Base-by-base conservation (phyloP, 1,140 invertebrate species). In the Nomia melanderi region DNA sequence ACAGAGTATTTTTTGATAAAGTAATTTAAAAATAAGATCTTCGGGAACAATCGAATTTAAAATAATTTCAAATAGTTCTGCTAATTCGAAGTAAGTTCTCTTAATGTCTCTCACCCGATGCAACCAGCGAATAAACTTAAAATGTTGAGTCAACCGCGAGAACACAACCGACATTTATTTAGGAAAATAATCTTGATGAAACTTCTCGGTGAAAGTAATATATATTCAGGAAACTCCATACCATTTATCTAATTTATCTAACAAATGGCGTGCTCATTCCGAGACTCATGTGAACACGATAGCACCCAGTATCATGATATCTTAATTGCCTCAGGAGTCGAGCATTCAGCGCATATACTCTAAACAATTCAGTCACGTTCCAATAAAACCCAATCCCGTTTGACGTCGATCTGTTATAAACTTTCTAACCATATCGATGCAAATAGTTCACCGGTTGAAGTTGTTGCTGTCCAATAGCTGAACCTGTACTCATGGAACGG, bases 191-290 rank as follows among this genome's bases (percentile, higher is more conserved):
- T 50, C 20, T 50, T n/a, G 47, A 50, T 50, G 20, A n/a, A 50
- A n/a, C 20, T 6, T 50, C 47, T 5, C 47, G 7, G 47, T 50
- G 47, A 50, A 50, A 50, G 47, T n/a, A 50, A 20, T 17, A 44
- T 44, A 44, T 5, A 17, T 50, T 50, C 17, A 50, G 20, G n/a
- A 50, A 50, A 50, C 47, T 50, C n/a, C n/a, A 8, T 36, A 50
- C n/a, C 47, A 50, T 50, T 50, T 50, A 50, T 50, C 47, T 50
- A 50, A 50, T 50, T 17, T 8, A n/a, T n/a, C 47, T 50, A 50
- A 50, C 17, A 50, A 50, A 17, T 50, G 47, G 17, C 47, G n/a
- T 50, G n/a, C 7, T n/a, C n/a, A n/a, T 50, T n/a, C 47, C 47
- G 47, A 7, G 17, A n/a, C 20, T 50, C n/a, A 50, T n/a, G 7